phyloP scores from a whole-genome alignment of 1,140 invertebrate genomes.

The Solen grandis region DNA sequence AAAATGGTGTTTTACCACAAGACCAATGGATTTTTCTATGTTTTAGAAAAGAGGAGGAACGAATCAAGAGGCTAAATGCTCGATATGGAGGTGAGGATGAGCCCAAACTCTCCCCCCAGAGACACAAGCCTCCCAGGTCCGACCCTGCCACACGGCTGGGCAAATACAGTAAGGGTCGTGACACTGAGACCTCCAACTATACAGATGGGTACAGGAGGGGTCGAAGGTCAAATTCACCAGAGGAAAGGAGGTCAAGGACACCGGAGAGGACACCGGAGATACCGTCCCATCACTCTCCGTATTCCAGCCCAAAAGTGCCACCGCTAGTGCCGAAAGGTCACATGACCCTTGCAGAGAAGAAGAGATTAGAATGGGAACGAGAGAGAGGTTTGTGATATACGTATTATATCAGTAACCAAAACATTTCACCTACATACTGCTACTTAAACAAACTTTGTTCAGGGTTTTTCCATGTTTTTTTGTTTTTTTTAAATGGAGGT shows the following conservation, averaged over 20 bases:
- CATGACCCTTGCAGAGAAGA: conserved; percentile 75
- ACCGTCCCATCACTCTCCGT: conserved; percentile 17
- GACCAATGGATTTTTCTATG: too few species aligned
- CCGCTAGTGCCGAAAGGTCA: conserved; percentile 15
- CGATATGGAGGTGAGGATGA: conserved; percentile 11
- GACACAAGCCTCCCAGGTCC: conserved; percentile 22
- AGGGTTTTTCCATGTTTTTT: too few species aligned
- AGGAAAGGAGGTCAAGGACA: conserved; percentile 1
- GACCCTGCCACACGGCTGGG: conserved; percentile 27
- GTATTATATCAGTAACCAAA: too few species aligned
- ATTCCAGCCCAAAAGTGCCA: conserved; percentile 27
- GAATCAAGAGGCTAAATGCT: conserved; percentile 29
- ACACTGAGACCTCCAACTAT: conserved; percentile 38
- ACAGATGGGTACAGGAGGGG: conserved; percentile 35
- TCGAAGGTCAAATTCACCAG: conserved; percentile 39
- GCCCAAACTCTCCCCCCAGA: conserved; percentile 7
- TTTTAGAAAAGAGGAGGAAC: conserved; percentile 48
- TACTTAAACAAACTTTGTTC: too few species aligned
- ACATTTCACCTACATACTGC: too few species aligned
- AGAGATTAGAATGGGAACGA: conserved; percentile 77
- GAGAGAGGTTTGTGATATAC: conserved; percentile 73
- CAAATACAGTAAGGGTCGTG: conserved; percentile 24
- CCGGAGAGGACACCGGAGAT: conserved; percentile 14
- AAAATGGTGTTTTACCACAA: too few species aligned
- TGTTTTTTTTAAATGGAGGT: too few species aligned